Evolutionary conservation across 1,140 invertebrate genomes (phyloP).

Genomic region (Pachyrhynchus sulphureomaculatus): DNA sequence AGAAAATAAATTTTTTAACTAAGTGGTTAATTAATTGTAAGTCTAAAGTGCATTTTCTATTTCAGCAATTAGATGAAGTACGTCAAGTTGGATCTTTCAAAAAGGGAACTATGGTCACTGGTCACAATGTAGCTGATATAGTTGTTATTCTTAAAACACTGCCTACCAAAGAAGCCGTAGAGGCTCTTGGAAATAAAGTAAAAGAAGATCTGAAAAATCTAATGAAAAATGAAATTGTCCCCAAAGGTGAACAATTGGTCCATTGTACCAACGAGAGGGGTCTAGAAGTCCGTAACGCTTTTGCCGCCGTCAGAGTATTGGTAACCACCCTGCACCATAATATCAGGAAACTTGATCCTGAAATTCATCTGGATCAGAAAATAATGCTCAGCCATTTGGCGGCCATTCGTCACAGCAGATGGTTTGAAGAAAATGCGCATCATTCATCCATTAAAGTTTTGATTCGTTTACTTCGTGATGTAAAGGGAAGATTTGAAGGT

Average conservation of each 20-base stretch:
- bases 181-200: constrained; percentile 87
- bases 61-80: constrained; percentile 93
- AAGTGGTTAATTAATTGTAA: no score
- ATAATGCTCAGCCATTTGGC: constrained; percentile 86
- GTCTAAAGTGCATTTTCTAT: no score
- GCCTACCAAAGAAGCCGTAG: constrained; percentile 93
- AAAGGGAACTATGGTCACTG: constrained; percentile 96
- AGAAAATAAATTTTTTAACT: no score
- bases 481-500: constrained; percentile 85
- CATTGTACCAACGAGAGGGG: constrained; percentile 72
- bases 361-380: constrained; percentile 86
- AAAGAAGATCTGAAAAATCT: constrained; percentile 75
- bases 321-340: constrained; percentile 94
- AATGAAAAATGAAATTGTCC: constrained; percentile 61
- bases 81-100: constrained; percentile 96
- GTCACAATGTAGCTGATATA: constrained; percentile 93
- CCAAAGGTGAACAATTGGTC: constrained; percentile 62
- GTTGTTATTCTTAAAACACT: constrained; percentile 98
- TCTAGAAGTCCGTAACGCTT: constrained; percentile 78
- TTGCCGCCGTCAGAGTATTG: constrained; percentile 84
- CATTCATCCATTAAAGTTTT: constrained; percentile 96
- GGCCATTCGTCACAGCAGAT: constrained; percentile 91
- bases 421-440: constrained; percentile 98
- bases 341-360: constrained; percentile 88
- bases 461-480: constrained; percentile 87